Base-by-base conservation (phyloP, 2,113 vertebrate genomes). In the Tetraodon nigroviridis region DNA sequence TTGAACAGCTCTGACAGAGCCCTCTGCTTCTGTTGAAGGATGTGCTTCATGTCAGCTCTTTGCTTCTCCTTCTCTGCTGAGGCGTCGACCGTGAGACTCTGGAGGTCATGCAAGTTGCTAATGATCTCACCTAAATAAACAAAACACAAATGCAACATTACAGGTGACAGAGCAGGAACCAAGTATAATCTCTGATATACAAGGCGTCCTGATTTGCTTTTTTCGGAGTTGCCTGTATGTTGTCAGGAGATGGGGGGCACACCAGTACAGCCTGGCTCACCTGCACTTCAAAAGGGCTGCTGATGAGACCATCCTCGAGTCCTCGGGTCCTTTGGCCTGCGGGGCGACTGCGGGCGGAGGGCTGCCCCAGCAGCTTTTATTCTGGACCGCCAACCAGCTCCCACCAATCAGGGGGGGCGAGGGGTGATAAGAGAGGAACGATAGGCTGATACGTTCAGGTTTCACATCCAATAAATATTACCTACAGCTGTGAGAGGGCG, bases 1-100 rank as follows among this genome's bases (percentile, higher is more conserved):
- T 97, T 96, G 75, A 98, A 99, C 51, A 99, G 93, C 52, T 96
- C 95, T 4, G 95, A 89, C 42, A 99, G 83, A 1, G 94, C 96
- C 46, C 96, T 89, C 75, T 97, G 95, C 75, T 99, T 99, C 80
- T 94, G 96, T 90, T 93, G 90, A 12, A 96, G 92, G 83, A 98
- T 95, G 71, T 98, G 94, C 62, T 99, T 98, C 57, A 91, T 93
- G 69, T 97, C 93, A 0, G 93, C 84, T 24, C 81, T 93, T 79
- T 96, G 97, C 73, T 93, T 94, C 67, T 98, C 95, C 47, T 94
- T 95, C 57, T 95, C 92, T 45, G 90, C 85, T 0, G 90, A 86
- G 21, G 80, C 73, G 76, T 95, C 89, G 48, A 98, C 67, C 0
- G 66, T 88, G 64, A 97, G 89, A 58, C 75, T 89, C 69, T 98